Evolutionary conservation across 2,113 vertebrate species (phyloP).

Genomic region (Nestor notabilis): DNA sequence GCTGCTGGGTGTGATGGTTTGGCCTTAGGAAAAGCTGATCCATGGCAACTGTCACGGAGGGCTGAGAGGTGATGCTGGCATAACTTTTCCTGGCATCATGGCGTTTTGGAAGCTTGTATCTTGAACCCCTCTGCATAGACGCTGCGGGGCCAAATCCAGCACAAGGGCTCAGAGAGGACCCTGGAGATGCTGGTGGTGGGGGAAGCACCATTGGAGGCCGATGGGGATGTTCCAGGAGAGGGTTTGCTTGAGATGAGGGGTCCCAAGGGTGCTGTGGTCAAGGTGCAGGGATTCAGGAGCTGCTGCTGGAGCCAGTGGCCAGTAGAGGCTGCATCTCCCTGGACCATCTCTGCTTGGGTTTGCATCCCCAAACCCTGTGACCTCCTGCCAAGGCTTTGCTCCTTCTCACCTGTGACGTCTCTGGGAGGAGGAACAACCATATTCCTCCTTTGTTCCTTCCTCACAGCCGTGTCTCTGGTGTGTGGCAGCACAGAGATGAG

Average conservation of each 20-base stretch:
- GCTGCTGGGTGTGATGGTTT: not conserved
- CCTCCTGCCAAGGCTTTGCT: not conserved
- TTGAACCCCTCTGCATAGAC: fast-evolving
- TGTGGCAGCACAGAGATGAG: fast-evolving
- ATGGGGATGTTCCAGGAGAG: fast-evolving
- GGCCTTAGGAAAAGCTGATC: not conserved
- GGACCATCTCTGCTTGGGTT: fast-evolving
- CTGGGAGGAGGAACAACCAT: not conserved
- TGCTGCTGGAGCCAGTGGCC: fast-evolving
- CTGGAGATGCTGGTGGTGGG: too few relatives aligned
- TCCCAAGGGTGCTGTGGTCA: not conserved
- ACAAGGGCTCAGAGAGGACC: too few relatives aligned
- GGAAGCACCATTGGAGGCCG: not conserved
- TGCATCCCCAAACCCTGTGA: fast-evolving
- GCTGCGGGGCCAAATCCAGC: fast-evolving
- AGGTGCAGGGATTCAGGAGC: not conserved
- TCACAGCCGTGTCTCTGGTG: fast-evolving
- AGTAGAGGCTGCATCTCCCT: fast-evolving
- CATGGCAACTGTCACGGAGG: fast-evolving
- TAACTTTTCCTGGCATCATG: fast-evolving
- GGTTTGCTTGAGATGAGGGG: not conserved
- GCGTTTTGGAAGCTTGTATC: not conserved
- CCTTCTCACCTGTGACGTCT: fast-evolving
- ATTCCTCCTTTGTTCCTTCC: not conserved
- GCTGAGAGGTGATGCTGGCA: not conserved